Evolutionary conservation across 2,888 invertebrate species (phyloP), one percentile per base, ranked within the genome.

Genomic region (Nephrocerus scutellatus): DNA sequence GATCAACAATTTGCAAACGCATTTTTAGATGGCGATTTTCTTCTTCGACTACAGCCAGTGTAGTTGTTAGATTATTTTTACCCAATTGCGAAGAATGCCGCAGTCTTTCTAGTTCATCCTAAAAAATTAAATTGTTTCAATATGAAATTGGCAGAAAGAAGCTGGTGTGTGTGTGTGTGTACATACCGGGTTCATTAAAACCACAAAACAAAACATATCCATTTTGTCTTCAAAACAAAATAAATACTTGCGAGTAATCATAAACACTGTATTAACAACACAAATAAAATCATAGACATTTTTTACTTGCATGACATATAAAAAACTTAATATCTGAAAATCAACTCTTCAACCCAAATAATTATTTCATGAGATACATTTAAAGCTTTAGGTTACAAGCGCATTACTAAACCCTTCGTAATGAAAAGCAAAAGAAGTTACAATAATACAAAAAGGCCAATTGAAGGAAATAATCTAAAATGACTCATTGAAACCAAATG

Each of bases 61-160:
- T 78, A 15, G 79, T 77, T 10, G 79, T 76, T 40, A 85, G 64
- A 47, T 79, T 76, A 12, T 78, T 75, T 38, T 81, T 75, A 59
- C 84, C 84, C 25, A 82, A 74, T 31, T 84, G 78, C 53, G 82
- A 80, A 9, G 81, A 78, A 49, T 87, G 82, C 2, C 85, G 73
- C 24, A 82, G 63, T 4, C 80, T 76, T 59, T 88, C 86, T 56
- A 87, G 69, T 57, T 88, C 86, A 60, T 88, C 88, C 82, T 88
- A 68, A 40, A 69, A 67, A 23, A 15, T 14, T 7, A 22, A 22
- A 8, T 22, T 22, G 22, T n/a, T n/a, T n/a, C n/a, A n/a, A n/a
- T n/a, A n/a, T n/a, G n/a, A n/a, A n/a, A n/a, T n/a, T n/a, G n/a
- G n/a, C n/a, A n/a, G n/a, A n/a, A n/a, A n/a, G n/a, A n/a, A n/a